phyloP scores from a whole-genome alignment of 2,113 vertebrate species.

The Coptodon rendalli region DNA sequence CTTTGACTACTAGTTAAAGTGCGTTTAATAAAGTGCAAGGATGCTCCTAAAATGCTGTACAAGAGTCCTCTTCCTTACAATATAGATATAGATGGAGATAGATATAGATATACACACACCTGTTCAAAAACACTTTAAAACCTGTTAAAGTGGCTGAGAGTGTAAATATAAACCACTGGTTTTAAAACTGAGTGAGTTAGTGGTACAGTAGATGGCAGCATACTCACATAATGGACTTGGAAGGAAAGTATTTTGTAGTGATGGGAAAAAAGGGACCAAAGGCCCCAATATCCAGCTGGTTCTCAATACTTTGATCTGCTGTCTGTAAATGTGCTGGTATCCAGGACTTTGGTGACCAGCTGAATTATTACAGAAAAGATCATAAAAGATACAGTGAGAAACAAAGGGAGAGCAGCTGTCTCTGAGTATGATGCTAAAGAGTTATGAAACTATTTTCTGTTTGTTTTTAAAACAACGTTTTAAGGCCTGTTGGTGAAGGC shows the following conservation, averaged over 20 bases:
- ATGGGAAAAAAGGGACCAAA: not conserved
- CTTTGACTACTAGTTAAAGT: accelerated
- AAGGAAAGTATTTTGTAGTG: not conserved
- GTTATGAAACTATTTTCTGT: not conserved
- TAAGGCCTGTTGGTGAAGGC: not conserved
- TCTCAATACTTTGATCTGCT: not conserved
- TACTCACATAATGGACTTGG: accelerated
- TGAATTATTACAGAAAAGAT: accelerated
- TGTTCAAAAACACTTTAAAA: not conserved
- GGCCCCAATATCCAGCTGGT: not conserved
- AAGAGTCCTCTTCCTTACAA: not conserved
- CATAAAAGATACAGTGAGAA: not conserved
- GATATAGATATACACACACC: accelerated
- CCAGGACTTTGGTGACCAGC: not conserved
- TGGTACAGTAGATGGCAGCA: not conserved
- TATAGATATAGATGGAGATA: not conserved
- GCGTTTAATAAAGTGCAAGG: not conserved
- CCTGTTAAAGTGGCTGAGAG: not conserved
- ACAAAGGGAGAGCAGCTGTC: accelerated
- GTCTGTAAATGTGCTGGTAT: not conserved
- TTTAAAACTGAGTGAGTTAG: accelerated
- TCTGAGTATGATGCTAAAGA: not conserved
- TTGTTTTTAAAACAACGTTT: not conserved
- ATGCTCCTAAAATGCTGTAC: not conserved
- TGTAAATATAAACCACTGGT: not conserved